Evolutionary conservation across 2,113 vertebrate genomes (phyloP).

Genomic region (Calidris pugnax): DNA sequence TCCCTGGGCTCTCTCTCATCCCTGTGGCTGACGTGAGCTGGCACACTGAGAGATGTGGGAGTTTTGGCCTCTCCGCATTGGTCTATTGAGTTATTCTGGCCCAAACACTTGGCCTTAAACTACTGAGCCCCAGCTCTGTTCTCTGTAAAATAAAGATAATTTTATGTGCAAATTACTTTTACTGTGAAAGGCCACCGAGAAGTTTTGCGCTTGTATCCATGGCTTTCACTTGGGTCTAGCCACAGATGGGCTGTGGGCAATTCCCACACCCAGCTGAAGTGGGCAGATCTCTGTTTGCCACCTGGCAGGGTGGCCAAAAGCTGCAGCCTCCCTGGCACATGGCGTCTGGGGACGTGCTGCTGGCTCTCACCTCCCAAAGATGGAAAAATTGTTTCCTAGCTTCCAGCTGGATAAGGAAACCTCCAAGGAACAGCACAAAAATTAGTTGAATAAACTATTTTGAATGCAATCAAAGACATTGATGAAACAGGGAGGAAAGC

Average conservation of each 20-base stretch:
- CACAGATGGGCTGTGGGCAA: not conserved
- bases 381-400: not conserved
- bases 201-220: not conserved
- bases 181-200: not conserved
- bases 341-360: not conserved
- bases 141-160: not conserved
- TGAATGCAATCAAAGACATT: not conserved
- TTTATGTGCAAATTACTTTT: not conserved
- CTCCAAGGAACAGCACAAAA: not conserved
- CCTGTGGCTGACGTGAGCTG: not conserved
- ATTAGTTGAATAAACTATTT: not conserved
- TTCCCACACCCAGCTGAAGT: not conserved
- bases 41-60: not conserved
- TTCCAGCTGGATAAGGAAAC: not conserved
- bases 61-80: not conserved
- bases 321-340: fast-evolving
- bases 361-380: not conserved
- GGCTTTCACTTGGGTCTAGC: not conserved
- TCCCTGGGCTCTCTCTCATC: not conserved
- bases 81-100: not conserved
- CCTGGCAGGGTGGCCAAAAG: not conserved
- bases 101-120: not conserved
- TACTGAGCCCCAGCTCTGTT: not conserved
- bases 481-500: not conserved
- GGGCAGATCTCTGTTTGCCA: not conserved